Conservation (phyloP, 30 jellyfish, hydroid and myxozoan species). For the Aurelia sp. region DNA sequence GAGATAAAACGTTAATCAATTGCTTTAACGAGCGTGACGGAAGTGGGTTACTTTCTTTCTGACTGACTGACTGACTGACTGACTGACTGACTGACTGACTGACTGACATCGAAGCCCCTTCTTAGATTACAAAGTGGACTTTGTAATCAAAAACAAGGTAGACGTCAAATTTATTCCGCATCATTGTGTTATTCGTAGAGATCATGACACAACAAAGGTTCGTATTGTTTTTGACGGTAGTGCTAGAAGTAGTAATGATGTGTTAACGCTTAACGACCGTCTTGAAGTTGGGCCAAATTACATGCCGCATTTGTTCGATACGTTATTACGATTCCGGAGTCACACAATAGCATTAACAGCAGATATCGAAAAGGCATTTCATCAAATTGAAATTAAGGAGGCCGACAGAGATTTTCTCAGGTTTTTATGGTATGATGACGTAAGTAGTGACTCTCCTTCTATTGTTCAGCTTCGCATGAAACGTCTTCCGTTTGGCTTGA, state of each 20-base stretch:
- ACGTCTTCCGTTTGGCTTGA: conserved; percentile 51
- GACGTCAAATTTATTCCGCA: conserved; percentile 26
- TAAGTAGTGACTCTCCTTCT: conserved; percentile 7
- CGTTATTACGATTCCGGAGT: conserved; percentile 17
- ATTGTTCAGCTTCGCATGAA: conserved; percentile 21
- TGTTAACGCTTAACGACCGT: neutral
- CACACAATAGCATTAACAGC: conserved; percentile 16
- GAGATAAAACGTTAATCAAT: too few species aligned
- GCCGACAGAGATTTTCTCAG: conserved; percentile 24
- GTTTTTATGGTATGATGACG: conserved; percentile 44
- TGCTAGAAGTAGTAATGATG: too few species aligned
- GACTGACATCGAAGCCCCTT: too few species aligned
- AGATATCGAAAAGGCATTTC: conserved; percentile 40
- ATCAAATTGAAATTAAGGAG: conserved; percentile 1
- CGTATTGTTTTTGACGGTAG: conserved; percentile 50
- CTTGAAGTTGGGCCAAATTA: conserved; percentile 19
- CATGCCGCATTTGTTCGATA: conserved; percentile 36
- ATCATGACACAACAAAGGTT: conserved; percentile 38
- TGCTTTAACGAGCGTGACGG: too few species aligned
- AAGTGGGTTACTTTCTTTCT: too few species aligned
- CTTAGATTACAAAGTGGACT: too few species aligned
- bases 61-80: too few species aligned
- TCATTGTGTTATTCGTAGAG: conserved; percentile 30
- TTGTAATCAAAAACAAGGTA: neutral
- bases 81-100: too few species aligned